Conservation (phyloP, 2,113 vertebrate genomes). For the Hippocampus comes region DNA sequence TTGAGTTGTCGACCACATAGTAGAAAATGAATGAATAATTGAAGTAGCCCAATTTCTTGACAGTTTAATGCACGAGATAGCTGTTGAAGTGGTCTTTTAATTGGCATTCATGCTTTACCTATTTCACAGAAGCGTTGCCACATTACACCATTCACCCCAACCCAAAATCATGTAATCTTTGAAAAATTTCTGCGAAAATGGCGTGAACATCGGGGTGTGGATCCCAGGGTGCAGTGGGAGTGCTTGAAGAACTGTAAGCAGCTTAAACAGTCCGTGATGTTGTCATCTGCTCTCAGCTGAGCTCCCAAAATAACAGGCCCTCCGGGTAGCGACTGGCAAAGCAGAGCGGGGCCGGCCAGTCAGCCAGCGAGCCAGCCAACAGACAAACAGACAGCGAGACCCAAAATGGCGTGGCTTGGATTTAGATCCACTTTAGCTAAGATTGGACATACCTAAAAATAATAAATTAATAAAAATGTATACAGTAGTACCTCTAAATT, state of each 20-base stretch:
- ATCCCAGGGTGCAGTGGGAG: conserved; percentile 56
- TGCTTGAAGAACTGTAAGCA: conserved; percentile 70
- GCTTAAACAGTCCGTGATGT: conserved; percentile 67
- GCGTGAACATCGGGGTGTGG: conserved; percentile 38
- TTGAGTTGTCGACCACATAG: too few relatives aligned
- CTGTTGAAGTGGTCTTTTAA: not conserved
- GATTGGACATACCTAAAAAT: conserved; percentile 25
- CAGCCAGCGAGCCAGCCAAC: conserved; percentile 42
- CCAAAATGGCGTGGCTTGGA: conserved; percentile 60
- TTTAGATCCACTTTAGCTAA: conserved; percentile 49
- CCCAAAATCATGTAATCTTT: not conserved
- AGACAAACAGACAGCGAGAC: conserved; percentile 51
- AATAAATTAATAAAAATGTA: too few relatives aligned
- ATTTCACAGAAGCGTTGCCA: too few relatives aligned
- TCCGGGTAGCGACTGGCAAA: conserved; percentile 56
- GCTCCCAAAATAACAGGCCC: conserved; percentile 72
- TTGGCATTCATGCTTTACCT: not conserved
- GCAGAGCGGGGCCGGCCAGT: conserved; percentile 36
- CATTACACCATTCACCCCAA: not conserved
- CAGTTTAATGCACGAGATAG: not conserved
- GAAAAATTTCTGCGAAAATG: conserved; percentile 16
- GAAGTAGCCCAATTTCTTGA: not conserved
- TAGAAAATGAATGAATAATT: not conserved
- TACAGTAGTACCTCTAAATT: too few relatives aligned
- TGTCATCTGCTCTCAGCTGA: conserved; percentile 68